phyloP scores from a whole-genome alignment of 1,140 invertebrate genomes.

The Bombyx mori region ASM3026992v2 NC_085121.1:17717001-17717500 shows the following conservation, averaged over 20 bases:
- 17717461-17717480: too few relatives aligned
- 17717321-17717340: conserved; percentile 13
- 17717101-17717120: conserved; percentile 1
- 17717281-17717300: conserved; percentile 9
- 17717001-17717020: neutral
- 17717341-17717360: conserved; percentile 8
- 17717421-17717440: too few relatives aligned
- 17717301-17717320: conserved; percentile 14
- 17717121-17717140: neutral
- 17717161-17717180: conserved; percentile 3
- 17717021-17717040: conserved; percentile 40
- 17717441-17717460: too few relatives aligned
- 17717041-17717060: conserved; percentile 25
- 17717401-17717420: too few relatives aligned
- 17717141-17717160: conserved; percentile 5
- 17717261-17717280: conserved; percentile 10
- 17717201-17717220: neutral
- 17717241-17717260: conserved; percentile 14
- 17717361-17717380: conserved; percentile 11
- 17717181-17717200: neutral
- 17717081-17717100: neutral
- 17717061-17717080: neutral
- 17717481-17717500: too few relatives aligned
- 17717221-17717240: conserved; percentile 13
- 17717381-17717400: conserved; percentile 3